Conservation (phyloP, 2,113 vertebrate genomes). For the Bothrops jararaca region DNA sequence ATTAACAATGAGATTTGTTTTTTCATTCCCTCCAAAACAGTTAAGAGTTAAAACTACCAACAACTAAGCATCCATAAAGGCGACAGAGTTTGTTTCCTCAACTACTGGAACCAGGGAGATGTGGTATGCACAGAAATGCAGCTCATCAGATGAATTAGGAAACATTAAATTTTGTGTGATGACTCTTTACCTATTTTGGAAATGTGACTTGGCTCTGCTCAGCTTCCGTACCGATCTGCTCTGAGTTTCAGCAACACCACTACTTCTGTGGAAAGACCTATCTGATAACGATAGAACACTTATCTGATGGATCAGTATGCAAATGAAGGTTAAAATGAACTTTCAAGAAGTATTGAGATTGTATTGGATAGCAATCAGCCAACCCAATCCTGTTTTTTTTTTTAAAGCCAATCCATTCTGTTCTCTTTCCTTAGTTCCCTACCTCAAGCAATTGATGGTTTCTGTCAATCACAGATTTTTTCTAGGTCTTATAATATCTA, state of each 20-base stretch:
- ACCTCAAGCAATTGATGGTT: neutral
- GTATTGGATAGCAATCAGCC: neutral
- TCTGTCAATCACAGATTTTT: neutral
- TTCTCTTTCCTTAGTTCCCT: neutral
- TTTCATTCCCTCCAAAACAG: neutral
- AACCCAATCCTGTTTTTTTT: neutral
- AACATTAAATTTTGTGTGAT: neutral
- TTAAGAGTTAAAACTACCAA: neutral
- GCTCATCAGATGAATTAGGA: neutral
- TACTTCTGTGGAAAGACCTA: neutral
- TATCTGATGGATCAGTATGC: neutral
- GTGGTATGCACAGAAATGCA: neutral
- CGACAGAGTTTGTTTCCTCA: neutral
- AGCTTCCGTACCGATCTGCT: neutral
- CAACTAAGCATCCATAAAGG: neutral
- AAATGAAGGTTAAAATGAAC: neutral
- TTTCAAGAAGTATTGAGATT: neutral
- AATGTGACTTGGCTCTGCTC: neutral
- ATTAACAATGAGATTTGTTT: neutral
- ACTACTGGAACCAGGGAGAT: neutral
- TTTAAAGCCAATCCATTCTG: neutral
- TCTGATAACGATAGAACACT: neutral
- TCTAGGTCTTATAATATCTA: neutral
- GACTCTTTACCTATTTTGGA: neutral
- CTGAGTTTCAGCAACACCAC: neutral